Base-by-base conservation (phyloP, 2,797 vertebrate genomes). In the Gallinago solitaria region DNA sequence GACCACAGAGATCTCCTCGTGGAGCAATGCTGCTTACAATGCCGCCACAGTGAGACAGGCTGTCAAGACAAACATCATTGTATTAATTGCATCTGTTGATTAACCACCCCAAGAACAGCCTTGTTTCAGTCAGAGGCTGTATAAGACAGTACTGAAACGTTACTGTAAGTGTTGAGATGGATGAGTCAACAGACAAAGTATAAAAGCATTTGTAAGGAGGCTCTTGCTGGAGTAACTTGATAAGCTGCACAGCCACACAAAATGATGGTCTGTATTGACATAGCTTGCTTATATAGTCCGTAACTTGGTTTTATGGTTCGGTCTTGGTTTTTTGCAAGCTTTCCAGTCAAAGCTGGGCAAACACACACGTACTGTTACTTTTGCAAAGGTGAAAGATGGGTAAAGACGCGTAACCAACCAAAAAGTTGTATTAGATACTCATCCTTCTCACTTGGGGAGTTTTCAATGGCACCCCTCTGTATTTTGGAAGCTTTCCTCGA, bases 51-150 rank as follows among this genome's bases (percentile, higher is more conserved):
- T 71, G 51, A 75, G 87, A 48, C 64, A 37, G 89, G 71, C 39
- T 71, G 93, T 89, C 95, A 95, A 81, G 94, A 94, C 91, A 96
- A 91, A 89, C 82, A 85, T 75, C 83, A 83, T 63, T 95, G 93
- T 74, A 77, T 69, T 89, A 91, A 96, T 83, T 79, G 85, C 71
- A 87, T 84, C 75, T 89, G 96, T 87, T 93, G 83, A 90, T 84
- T 93, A 89, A 90, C 69, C 70, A 33, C 54, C 47, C 78, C 54
- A 45, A 81, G 83, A 91, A 89, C 64, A 91, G 76, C 67, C 94
- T 63, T 54, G 53, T 85, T 93, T 95, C 85, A 93, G 77, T 69
- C 70, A 43, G 3, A 32, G 90, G 85, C 90, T 94, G 91, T 95
- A 12, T 76, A 84, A 97, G 79, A 64, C 84, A 91, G 77, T 3